Conservation (phyloP, 1,140 invertebrate genomes). For the Elysia chlorotica region DNA sequence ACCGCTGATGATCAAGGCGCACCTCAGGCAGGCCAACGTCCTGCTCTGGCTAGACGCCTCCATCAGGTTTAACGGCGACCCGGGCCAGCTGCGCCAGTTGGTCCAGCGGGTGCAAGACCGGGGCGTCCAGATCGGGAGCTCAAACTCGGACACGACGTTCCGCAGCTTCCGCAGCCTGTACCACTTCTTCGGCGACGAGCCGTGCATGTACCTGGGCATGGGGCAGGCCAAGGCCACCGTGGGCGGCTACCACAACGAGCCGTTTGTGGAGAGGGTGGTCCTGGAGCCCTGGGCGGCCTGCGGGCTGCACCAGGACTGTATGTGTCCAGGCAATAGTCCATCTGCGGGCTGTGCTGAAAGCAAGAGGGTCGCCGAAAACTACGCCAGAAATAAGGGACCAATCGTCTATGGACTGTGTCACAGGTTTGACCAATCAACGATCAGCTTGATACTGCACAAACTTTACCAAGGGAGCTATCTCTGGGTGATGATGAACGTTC, state of each 20-base stretch:
- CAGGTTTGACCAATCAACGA: constrained; percentile 11
- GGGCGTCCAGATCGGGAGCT: not conserved
- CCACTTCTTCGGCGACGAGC: constrained; percentile 18
- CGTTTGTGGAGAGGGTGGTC: constrained; percentile 8
- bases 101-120: not conserved
- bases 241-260: not conserved
- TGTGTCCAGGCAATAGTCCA: not conserved
- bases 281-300: constrained; percentile 15
- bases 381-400: not conserved
- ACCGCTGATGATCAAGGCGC: not conserved
- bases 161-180: constrained; percentile 8
- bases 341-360: not conserved
- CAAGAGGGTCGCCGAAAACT: not conserved
- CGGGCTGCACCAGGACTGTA: not conserved
- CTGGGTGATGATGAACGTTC: not conserved
- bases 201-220: not conserved
- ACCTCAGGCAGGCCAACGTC: not conserved
- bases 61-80: not conserved
- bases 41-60: constrained; percentile 13
- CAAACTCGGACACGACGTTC: not conserved
- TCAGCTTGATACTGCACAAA: constrained; percentile 13
- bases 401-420: constrained; percentile 12
- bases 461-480: not conserved
- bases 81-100: not conserved
- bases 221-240: not conserved